These are phyloP conservation scores for Zaprionus tsacasi DNA, from an alignment of 1,140 invertebrate genomes.

Conservation along the genomic window DNA sequence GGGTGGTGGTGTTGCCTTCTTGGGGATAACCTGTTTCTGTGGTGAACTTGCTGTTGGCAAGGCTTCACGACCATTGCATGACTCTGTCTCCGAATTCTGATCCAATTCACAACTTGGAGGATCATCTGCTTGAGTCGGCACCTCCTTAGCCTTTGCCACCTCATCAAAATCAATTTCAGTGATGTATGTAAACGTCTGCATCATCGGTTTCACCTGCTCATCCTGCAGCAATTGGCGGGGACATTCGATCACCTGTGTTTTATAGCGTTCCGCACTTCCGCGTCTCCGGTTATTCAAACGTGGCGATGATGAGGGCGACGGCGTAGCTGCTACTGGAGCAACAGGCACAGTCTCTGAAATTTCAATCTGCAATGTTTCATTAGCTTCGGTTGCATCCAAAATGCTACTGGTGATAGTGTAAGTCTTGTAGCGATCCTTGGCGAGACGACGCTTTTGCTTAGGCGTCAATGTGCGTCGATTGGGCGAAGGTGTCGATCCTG, in stretches of 20 bases:
- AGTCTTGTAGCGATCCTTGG: slow-evolving; percentile 91
- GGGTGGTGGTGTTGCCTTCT: slow-evolving; percentile 11
- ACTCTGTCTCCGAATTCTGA: slow-evolving; percentile 85
- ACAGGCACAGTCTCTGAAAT: slow-evolving; percentile 50
- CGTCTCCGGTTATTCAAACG: slow-evolving; percentile 56
- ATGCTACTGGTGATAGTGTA: slow-evolving; percentile 88
- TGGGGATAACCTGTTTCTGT: neutral
- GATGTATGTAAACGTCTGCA: slow-evolving; percentile 74
- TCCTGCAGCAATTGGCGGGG: slow-evolving; percentile 69
- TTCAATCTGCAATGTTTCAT: slow-evolving; percentile 77
- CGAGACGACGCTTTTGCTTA: slow-evolving; percentile 89
- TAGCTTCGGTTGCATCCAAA: slow-evolving; percentile 69
- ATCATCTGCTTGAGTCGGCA: slow-evolving; percentile 79
- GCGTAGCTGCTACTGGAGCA: neutral
- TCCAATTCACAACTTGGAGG: slow-evolving; percentile 83
- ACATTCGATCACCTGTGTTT: slow-evolving; percentile 76
- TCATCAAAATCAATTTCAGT: slow-evolving; percentile 58
- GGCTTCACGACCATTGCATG: slow-evolving; percentile 63
- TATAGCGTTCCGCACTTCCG: slow-evolving; percentile 73
- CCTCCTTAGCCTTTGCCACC: slow-evolving; percentile 32
- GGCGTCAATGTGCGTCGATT: slow-evolving; percentile 87
- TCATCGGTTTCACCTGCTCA: slow-evolving; percentile 84
- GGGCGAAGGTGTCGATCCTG: slow-evolving; percentile 70
- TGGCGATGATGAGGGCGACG: slow-evolving; percentile 36
- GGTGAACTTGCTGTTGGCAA: neutral